Conservation (phyloP, 2,888 invertebrate genomes). For the Melinaea marsaeus region DNA sequence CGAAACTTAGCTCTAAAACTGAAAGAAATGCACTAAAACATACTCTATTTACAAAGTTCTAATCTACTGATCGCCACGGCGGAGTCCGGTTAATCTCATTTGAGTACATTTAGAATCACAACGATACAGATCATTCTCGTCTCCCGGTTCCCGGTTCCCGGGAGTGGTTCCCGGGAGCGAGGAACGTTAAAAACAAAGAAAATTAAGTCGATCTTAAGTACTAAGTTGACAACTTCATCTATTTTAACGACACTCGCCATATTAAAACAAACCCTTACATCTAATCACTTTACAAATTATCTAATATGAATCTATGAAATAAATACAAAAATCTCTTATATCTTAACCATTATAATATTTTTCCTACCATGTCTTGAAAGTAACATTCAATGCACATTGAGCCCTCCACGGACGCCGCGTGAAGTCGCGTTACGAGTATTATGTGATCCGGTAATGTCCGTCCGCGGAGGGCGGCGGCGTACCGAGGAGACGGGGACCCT, state of each 20-base stretch:
- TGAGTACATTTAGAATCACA: conserved; percentile 74
- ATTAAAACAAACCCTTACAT: conserved; percentile 63
- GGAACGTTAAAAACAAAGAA: conserved; percentile 39
- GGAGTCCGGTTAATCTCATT: conserved; percentile 68
- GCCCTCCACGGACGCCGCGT: conserved; percentile 28
- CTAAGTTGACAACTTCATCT: conserved; percentile 60
- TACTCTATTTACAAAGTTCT: conserved; percentile 59
- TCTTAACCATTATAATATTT: conserved; percentile 74
- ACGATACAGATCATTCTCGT: conserved; percentile 62
- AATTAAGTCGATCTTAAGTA: conserved; percentile 72
- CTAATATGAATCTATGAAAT: conserved; percentile 77
- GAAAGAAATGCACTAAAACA: conserved; percentile 69
- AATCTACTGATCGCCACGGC: conserved; percentile 50
- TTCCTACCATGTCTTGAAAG: conserved; percentile 74
- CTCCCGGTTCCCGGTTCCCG: conserved; percentile 11
- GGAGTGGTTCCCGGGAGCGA: conserved; percentile 21
- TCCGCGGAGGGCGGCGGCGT: conserved; percentile 43
- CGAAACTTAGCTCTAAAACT: conserved; percentile 60
- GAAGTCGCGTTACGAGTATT: neutral
- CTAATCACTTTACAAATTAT: conserved; percentile 76
- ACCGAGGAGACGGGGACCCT: conserved; percentile 60
- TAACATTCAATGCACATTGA: conserved; percentile 71
- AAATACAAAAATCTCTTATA: conserved; percentile 75
- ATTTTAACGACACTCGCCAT: conserved; percentile 73
- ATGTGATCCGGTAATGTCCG: conserved; percentile 3